Evolutionary conservation across 1,140 invertebrate genomes (phyloP).

Genomic region (Drosophila mayri): DNA sequence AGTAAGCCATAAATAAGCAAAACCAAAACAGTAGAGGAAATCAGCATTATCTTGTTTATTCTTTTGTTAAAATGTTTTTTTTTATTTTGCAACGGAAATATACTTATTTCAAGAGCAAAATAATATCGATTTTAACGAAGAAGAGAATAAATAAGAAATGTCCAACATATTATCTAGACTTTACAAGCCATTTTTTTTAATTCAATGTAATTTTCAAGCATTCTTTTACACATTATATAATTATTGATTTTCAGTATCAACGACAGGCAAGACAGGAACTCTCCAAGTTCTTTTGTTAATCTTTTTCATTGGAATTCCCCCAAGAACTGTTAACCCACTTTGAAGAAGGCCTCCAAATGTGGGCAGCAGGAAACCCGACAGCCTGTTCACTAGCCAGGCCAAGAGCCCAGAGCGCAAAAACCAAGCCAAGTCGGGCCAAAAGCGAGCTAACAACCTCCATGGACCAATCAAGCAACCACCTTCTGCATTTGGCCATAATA

Average conservation of each 20-base stretch:
- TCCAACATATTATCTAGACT: neutral
- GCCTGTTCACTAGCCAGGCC: neutral
- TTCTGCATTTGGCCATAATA: constrained; percentile 63
- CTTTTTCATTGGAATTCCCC: constrained; percentile 43
- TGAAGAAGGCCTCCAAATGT: constrained; percentile 47
- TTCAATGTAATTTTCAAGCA: neutral
- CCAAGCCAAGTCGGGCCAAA: constrained; percentile 9
- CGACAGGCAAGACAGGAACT: neutral
- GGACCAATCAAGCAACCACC: constrained; percentile 25
- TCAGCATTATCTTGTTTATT: no score
- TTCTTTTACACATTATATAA: neutral
- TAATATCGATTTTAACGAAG: neutral
- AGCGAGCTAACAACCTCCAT: constrained; percentile 11
- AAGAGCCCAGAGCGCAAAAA: neutral
- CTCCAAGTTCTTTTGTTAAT: constrained; percentile 17
- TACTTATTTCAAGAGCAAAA: neutral
- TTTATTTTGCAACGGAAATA: neutral
- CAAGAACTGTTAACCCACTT: constrained; percentile 77
- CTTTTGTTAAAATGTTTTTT: no score
- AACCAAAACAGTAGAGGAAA: no score
- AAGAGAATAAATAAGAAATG: neutral
- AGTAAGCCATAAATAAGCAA: no score
- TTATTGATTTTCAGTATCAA: neutral
- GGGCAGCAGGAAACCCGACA: constrained; percentile 59
- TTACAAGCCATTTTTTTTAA: neutral